These are phyloP conservation scores for Bryconaethiops microstoma DNA, from an alignment of 2,797 vertebrate genomes.

Conservation along the genomic window DNA sequence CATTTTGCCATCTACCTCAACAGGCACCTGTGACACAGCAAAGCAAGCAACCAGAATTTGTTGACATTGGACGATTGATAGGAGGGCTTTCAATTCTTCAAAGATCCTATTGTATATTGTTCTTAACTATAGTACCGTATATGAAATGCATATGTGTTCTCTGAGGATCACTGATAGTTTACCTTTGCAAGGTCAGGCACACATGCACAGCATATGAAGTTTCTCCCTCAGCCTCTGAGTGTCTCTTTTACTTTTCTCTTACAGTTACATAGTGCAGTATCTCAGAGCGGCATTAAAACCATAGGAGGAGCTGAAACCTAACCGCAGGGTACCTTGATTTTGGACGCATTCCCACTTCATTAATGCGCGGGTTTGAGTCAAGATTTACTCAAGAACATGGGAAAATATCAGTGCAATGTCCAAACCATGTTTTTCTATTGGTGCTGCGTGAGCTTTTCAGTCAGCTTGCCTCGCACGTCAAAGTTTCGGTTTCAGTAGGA, in stretches of 20 bases:
- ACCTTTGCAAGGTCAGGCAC: constrained; percentile 10
- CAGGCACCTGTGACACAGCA: constrained; percentile 30
- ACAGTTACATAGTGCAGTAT: constrained; percentile 30
- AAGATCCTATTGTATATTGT: constrained; percentile 39
- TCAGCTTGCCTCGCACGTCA: constrained; percentile 16
- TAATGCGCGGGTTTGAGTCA: constrained; percentile 31
- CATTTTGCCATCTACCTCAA: constrained; percentile 10
- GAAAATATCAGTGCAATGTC: constrained; percentile 38
- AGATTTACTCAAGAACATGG: constrained; percentile 38
- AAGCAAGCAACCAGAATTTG: constrained; percentile 21
- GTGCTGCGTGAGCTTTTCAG: constrained; percentile 23
- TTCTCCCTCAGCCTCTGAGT: background rate
- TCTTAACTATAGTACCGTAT: constrained; percentile 30
- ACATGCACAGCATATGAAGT: constrained; percentile 49
- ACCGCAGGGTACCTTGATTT: constrained; percentile 33
- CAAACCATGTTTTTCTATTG: constrained; percentile 37
- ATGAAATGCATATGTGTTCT: constrained; percentile 17
- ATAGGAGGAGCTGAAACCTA: constrained; percentile 18
- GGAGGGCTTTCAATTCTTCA: constrained; percentile 12
- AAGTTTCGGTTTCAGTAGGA: constrained; percentile 14
- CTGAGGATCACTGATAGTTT: constrained; percentile 22
- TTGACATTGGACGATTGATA: constrained; percentile 23
- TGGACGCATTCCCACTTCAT: constrained; percentile 36
- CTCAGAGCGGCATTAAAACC: constrained; percentile 32
- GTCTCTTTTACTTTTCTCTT: constrained; percentile 1